Percentiles rank a stretch among this genome's conserved stretches.
These are phyloP conservation scores for Merluccius polli DNA, from an alignment of 2,797 vertebrate species.

Conservation along the genomic window DNA sequence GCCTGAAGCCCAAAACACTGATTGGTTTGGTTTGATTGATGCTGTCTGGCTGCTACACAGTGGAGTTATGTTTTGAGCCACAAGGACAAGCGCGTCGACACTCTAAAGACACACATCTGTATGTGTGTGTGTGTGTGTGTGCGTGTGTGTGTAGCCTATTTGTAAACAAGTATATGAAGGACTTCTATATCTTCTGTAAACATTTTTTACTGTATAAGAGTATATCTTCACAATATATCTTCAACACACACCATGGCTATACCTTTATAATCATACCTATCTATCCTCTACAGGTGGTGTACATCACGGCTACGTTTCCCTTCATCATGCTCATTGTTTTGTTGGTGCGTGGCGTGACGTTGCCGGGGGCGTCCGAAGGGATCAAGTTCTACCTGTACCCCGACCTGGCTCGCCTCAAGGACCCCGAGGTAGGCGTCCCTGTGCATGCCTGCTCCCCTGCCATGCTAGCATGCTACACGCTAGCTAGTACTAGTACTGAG, in stretches of 20 bases:
- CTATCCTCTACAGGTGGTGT: conserved; percentile 81
- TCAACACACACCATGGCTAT: not conserved
- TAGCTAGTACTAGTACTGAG: no score
- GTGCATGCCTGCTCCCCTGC: not conserved
- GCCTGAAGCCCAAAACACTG: no score
- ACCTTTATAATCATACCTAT: not conserved
- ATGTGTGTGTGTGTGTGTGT: not conserved
- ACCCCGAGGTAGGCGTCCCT: conserved; percentile 84
- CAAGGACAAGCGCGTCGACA: no score
- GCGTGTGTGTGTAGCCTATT: not conserved
- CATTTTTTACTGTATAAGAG: not conserved
- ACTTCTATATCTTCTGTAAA: no score
- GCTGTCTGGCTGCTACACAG: no score
- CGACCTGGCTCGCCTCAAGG: conserved; percentile 84
- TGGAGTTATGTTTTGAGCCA: no score
- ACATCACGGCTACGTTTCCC: conserved; percentile 96
- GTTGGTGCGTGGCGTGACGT: conserved; percentile 90
- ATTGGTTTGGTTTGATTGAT: no score
- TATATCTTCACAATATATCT: not conserved
- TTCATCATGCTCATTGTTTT: conserved; percentile 95
- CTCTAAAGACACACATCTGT: not conserved
- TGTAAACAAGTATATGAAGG: not conserved
- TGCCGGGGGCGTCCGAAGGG: conserved; percentile 89
- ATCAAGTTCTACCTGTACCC: conserved; percentile 99
- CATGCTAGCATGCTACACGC: not conserved